phyloP scores from a whole-genome alignment of 2,888 invertebrate species.

The Aproaerema taeniolella region DNA sequence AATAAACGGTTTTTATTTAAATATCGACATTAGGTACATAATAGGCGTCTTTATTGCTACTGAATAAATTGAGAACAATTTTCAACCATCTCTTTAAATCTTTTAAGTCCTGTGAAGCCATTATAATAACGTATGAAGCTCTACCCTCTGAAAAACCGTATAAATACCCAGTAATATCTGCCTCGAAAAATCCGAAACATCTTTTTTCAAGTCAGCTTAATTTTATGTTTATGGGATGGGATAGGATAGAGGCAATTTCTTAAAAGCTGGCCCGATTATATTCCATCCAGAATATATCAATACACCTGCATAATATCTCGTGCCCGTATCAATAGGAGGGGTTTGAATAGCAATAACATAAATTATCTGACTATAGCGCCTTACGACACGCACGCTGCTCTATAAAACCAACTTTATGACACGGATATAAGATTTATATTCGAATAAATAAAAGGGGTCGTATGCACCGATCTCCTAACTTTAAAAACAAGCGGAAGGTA shows the following conservation, averaged over 20 bases:
- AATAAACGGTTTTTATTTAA: too few species aligned
- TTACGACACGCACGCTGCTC: conserved; percentile 11
- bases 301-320: conserved; percentile 23
- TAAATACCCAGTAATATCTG: background rate
- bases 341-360: conserved; percentile 24
- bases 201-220: conserved; percentile 6
- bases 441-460: background rate
- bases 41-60: too few species aligned
- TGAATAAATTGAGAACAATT: too few species aligned
- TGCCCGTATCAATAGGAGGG: conserved; percentile 20
- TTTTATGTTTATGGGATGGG: conserved; percentile 19
- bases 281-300: conserved; percentile 24
- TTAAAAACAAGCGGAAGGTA: conserved; percentile 20
- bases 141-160: too few species aligned
- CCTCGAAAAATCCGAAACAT: conserved; percentile 4
- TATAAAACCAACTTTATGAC: conserved; percentile 14
- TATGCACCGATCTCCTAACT: conserved; percentile 10
- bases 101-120: too few species aligned
- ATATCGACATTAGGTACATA: too few species aligned
- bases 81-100: too few species aligned
- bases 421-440: conserved; percentile 12
- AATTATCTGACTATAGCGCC: conserved; percentile 10
- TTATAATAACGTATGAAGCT: too few species aligned
- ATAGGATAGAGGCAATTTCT: conserved; percentile 23
- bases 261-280: conserved; percentile 23